Evolutionary conservation across 1,140 invertebrate species (phyloP), one percentile per base, ranked within the genome.

Genomic region (Penaeus vannamei): DNA sequence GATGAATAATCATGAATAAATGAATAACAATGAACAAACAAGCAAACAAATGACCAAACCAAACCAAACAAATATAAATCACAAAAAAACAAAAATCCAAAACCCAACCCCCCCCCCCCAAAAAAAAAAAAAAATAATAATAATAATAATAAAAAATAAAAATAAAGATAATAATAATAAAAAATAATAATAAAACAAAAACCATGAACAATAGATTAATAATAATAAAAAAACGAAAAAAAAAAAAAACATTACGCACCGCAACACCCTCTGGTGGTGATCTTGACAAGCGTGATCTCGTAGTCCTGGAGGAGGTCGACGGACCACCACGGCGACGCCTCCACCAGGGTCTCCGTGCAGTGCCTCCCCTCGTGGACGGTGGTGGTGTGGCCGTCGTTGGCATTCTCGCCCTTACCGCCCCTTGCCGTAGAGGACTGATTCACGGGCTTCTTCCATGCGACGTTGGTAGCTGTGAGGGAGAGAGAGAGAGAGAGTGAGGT

Each of bases 301-400:
- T 98, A 97, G 20, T 97, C 95, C 69, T 96, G 94, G 10, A 98
- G 94, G 22, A 98, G 93, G 92, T 98, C 96, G 0, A 98, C 97
- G 89, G 96, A 95, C 97, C 97, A 98, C 97, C 97, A 98, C 0
- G 97, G 97, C 20, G 97, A 97, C 0, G 95, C 95, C 92, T 98
- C 97, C 83, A 96, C 95, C 91, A 97, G 96, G 0, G 97, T 98
- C 93, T 98, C 97, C 0, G 97, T 97, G 93, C 97, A 98, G 87
- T 96, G 94, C 64, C 90, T 77, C 22, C 91, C 91, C 92, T 98
- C 97, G 92, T 98, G 97, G 84, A 97, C 96, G 0, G 96, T 97
- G 89, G 95, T 96, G 92, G 94, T 94, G 92, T 96, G 96, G 1
- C 97, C 97, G 92, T 98, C 97, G 92, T 98, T 98, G 2, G 96